Base-by-base conservation (phyloP, 2,113 vertebrate species). In the Limnothrissa miodon region DNA sequence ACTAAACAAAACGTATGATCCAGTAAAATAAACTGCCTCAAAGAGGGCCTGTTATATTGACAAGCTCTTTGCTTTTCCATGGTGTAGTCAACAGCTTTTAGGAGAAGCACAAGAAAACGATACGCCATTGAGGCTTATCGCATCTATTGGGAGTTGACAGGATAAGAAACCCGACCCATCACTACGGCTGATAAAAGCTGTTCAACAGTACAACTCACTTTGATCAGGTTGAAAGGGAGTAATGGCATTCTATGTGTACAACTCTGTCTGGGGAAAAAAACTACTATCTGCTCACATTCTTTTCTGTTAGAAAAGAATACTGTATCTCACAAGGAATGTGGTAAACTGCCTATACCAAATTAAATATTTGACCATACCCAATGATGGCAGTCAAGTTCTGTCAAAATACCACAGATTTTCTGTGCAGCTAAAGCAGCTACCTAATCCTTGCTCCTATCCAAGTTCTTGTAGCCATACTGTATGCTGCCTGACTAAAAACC, bases 61-160 rank as follows among this genome's bases (percentile, higher is more conserved):
- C 66, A 86, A 87, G 25, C 87, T 74, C 15, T 74, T 5, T 13
- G 29, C 10, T 74, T 74, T 36, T 74, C 66, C 29, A 36, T 36
- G 33, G 15, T 33, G 33, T 33, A 74, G 66, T 74, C 66, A 74
- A 74, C 29, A 74, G 66, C 66, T 74, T 17, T 74, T 74, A 39
- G 66, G 66, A 74, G 10, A 13, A 74, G 25, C 11, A 29, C 29
- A 36, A 33, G 13, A 74, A 74, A 74, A 74, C 17, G 8, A 74
- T 74, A 15, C 33, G 4, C 66, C n/a, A 66, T 74, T 74, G 66
- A 36, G 15, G 29, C 66, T 74, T 74, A 74, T 74, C 33, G 39
- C 25, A 74, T 36, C 33, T 74, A 36, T 74, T 33, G 1, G 10
- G 66, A 17, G 66, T 36, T 74, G 66, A 74, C 66, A 74, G 33